These are phyloP conservation scores for Dasyprocta punctata DNA, from an alignment of 2,113 vertebrate genomes.

Conservation along the genomic window DNA sequence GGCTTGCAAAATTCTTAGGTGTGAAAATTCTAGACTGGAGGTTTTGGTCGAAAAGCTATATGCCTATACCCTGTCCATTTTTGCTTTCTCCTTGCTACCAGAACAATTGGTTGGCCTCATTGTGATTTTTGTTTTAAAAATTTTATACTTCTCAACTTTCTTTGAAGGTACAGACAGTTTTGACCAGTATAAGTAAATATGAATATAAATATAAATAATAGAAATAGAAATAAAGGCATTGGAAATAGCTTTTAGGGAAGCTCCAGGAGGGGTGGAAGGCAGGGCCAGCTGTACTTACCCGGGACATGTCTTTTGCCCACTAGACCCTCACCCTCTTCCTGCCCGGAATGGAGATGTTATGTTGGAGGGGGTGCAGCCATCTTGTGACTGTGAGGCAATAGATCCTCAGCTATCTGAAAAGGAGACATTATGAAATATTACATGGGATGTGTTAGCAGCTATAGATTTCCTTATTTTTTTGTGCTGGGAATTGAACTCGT, in stretches of 20 bases:
- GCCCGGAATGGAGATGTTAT: background rate
- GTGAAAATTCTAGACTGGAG: background rate
- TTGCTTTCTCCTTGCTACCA: background rate
- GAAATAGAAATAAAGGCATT: background rate
- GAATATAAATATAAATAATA: background rate
- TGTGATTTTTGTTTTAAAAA: background rate
- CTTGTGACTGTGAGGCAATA: background rate
- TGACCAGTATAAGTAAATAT: background rate
- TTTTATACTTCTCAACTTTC: background rate
- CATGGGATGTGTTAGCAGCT: background rate
- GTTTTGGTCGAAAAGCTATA: background rate
- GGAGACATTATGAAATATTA: background rate
- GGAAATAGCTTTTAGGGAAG: background rate
- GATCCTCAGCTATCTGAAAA: background rate
- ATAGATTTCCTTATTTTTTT: no score
- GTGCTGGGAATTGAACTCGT: no score
- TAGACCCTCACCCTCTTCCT: background rate
- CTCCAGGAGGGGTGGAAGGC: background rate
- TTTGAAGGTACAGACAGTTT: background rate
- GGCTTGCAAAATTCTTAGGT: background rate
- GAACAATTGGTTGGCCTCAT: background rate
- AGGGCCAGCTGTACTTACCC: background rate
- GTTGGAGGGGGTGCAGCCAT: background rate
- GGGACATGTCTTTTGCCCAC: background rate
- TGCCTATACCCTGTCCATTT: background rate